Evolutionary conservation across 2,797 vertebrate genomes (phyloP), one percentile per base, ranked within the genome.

Genomic region (Echeneis naucrates): DNA sequence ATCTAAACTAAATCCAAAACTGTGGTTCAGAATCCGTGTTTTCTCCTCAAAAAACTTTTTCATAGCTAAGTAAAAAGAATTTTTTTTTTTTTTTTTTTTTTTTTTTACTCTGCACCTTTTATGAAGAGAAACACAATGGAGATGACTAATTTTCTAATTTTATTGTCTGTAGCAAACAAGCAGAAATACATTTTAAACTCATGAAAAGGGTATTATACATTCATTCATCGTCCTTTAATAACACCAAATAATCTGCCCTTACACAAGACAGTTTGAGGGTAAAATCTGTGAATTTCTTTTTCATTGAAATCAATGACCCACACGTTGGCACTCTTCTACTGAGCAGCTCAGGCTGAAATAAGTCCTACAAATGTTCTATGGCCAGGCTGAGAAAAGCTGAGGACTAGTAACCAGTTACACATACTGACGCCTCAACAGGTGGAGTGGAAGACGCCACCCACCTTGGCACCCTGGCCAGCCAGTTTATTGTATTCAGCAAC

Each of bases 371-470:
- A 6, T 30, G 8, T 10, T 17, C 16, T 54, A n/a, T 17, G n/a
- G 33, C 12, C 1, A 19, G 1, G 68, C 51, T 54, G 37, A 16
- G 1, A 37, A 26, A 24, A 42, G 38, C 26, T 57, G 30, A 45
- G 50, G 21, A 19, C 73, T 24, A 40, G 11, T 9, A 0, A 1
- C 45, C 24, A 30, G 10, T 2, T 55, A 8, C 23, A 26, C 40
- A 26, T 45, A 23, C 19, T 48, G 12, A 16, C 12, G 2, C 61
- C 58, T 96, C 88, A 98, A 88, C 97, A 98, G 76, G 97, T 98
- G 38, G 97, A 99, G 78, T 98, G 98, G 92, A 98, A 99, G 77
- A 98, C 89, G 0, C 97, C 97, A 0, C 97, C 97, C 38, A 98
- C 97, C 61, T 84, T 94, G 79, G 88, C 90, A 0, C 98, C 97